Base-by-base conservation (phyloP, 2,113 vertebrate species). In the Siniperca knerii region DNA sequence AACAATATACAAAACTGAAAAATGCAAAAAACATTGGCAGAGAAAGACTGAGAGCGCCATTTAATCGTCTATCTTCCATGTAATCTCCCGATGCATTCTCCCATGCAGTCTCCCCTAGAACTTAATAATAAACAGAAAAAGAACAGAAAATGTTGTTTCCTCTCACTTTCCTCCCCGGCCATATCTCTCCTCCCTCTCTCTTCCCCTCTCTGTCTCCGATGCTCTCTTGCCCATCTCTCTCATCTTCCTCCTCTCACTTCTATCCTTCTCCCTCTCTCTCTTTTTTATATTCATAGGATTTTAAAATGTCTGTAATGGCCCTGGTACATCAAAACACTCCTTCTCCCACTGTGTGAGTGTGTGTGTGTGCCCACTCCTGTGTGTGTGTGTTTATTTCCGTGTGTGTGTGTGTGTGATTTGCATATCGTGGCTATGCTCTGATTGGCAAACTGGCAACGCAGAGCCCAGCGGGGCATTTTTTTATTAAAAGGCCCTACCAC, bases 301-400 rank as follows among this genome's bases (percentile, higher is more conserved):
- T 93, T 93, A 94, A 94, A 94, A 94, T 90, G 92, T 93, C 90
- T 94, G 93, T 94, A 93, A 94, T 94, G 89, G 92, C 92, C 86
- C 89, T 92, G 91, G 82, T 90, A 93, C 90, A 94, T 93, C 92
- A 92, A 93, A 94, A 93, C 90, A 90, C 88, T 89, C 77, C 77
- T 89, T 87, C 83, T 87, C 70, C 76, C 79, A 55, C 70, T 71
- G 83, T 84, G 87, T 87, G 86, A 84, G 69, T 77, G 79, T 58
- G 57, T 58, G 72, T 58, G 57, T 58, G 72, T 40, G 54, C 13
- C 11, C 46, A 12, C 46, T 15, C 2, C 46, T 46, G 4, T 55
- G 29, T 76, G 42, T 64, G 61, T 57, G 70, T 73, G 77, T 52
- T 29, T 29, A 29, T 29, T 29, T 29, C 29, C 29, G 60, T 71